phyloP scores from a whole-genome alignment of 1,140 invertebrate species.

The Charaxes varanes region DNA sequence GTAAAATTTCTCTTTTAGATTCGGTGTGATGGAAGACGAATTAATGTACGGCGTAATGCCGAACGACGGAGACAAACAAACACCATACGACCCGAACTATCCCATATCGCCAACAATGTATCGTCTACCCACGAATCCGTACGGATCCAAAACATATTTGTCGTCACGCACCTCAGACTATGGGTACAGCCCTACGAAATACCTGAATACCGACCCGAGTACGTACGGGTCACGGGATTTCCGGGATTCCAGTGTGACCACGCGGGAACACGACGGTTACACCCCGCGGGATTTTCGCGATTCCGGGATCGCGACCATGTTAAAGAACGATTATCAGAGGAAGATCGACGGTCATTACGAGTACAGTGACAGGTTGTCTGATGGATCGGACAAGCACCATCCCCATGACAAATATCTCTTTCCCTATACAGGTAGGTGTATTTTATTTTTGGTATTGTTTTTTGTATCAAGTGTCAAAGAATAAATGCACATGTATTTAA shows the following conservation, averaged over 20 bases:
- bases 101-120: conserved; percentile 63
- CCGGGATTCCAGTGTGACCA: conserved; percentile 42
- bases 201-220: conserved; percentile 54
- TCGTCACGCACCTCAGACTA: conserved; percentile 63
- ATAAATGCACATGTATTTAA: too few relatives aligned
- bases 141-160: conserved; percentile 68
- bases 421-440: conserved; percentile 80
- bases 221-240: conserved; percentile 60
- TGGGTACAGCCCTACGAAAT: conserved; percentile 67
- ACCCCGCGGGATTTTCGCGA: conserved; percentile 77
- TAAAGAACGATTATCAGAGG: conserved; percentile 71
- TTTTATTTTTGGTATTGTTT: conserved; percentile 6
- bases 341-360: conserved; percentile 74
- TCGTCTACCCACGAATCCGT: conserved; percentile 55
- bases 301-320: conserved; percentile 65
- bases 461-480: too few relatives aligned
- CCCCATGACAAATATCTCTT: conserved; percentile 85
- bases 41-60: conserved; percentile 62
- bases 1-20: conserved; percentile 33
- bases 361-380: conserved; percentile 78
- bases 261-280: conserved; percentile 70
- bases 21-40: conserved; percentile 67
- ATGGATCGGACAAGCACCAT: conserved; percentile 83
- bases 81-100: conserved; percentile 67
- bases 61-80: conserved; percentile 61